Evolutionary conservation across 1,140 invertebrate species (phyloP).

Genomic region (Apis cerana): DNA sequence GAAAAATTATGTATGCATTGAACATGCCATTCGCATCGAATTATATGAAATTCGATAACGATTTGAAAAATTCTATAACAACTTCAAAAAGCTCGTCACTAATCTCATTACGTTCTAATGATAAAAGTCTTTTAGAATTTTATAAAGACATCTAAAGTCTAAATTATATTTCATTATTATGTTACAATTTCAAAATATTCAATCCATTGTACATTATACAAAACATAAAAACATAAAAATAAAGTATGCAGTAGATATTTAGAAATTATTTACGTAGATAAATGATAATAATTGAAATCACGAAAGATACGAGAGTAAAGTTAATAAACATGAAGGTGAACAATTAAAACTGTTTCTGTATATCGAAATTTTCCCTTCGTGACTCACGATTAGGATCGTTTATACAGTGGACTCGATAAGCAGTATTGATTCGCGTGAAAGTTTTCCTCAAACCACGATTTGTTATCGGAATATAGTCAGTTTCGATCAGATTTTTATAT

Average conservation of each 20-base stretch:
- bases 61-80: background rate
- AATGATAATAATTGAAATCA: too few species aligned
- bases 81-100: background rate
- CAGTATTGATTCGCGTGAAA: slow-evolving; percentile 39
- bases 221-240: background rate
- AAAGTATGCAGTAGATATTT: background rate
- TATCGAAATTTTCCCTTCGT: background rate
- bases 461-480: slow-evolving; percentile 34
- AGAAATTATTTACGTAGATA: too few species aligned
- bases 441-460: slow-evolving; percentile 24
- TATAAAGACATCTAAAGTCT: background rate
- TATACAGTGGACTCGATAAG: slow-evolving; percentile 37
- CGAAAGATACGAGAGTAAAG: too few species aligned
- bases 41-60: background rate
- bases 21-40: too few species aligned
- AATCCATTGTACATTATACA: too few species aligned
- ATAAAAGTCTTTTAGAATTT: background rate
- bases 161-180: background rate
- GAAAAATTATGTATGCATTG: too few species aligned
- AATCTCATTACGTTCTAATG: background rate
- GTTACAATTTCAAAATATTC: background rate
- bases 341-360: background rate
- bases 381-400: slow-evolving; percentile 19
- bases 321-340: background rate
- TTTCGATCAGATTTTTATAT: background rate